phyloP scores from a whole-genome alignment of 2,113 vertebrate genomes.

The Pandion haliaetus region DNA sequence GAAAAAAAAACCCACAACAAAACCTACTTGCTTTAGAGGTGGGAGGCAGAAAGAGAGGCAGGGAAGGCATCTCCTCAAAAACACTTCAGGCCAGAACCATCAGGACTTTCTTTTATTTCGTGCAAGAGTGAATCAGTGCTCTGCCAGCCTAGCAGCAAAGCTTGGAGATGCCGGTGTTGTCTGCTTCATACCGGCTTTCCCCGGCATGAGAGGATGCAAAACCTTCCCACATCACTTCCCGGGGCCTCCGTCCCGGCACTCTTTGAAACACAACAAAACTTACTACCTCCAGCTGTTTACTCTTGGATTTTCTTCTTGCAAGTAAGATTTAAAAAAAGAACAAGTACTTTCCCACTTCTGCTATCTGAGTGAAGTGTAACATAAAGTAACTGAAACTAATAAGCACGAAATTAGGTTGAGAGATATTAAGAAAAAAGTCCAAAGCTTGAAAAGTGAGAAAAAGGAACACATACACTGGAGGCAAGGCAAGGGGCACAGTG shows the following conservation, averaged over 20 bases:
- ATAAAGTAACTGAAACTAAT: neutral
- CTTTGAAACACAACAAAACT: neutral
- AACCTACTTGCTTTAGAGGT: slow-evolving; percentile 17
- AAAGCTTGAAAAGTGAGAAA: neutral
- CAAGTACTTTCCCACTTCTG: neutral
- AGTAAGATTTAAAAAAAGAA: neutral
- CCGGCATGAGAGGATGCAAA: neutral
- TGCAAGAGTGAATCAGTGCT: neutral
- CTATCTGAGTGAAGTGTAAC: neutral
- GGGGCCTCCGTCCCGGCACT: neutral
- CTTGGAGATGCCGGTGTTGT: neutral
- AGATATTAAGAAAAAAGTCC: neutral
- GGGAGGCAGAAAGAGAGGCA: neutral
- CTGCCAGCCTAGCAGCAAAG: neutral
- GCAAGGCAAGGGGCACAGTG: neutral
- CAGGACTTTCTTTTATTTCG: slow-evolving; percentile 2
- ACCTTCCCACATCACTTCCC: neutral
- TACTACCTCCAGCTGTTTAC: neutral
- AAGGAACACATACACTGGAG: neutral
- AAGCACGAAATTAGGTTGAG: neutral
- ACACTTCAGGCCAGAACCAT: slow-evolving; percentile 1
- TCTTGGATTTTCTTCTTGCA: neutral
- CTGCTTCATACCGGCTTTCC: neutral
- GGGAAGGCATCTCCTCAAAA: slow-evolving; percentile 7
- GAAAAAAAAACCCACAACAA: neutral